Evolutionary conservation across 2,797 vertebrate species (phyloP).

Genomic region (Dryobates pubescens): DNA sequence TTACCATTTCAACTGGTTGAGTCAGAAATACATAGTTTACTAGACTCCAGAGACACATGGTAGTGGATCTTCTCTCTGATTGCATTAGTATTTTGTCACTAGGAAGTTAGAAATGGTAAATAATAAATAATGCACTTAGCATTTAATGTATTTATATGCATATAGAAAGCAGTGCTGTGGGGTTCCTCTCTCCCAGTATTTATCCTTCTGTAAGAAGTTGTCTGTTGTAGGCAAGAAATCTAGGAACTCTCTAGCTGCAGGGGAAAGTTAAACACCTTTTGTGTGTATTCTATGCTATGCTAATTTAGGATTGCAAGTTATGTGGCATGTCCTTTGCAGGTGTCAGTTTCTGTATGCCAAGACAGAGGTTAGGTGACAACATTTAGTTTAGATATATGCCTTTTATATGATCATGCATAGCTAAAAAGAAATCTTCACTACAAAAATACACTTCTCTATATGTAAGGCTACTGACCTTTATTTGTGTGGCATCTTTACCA

Average conservation of each 20-base stretch:
- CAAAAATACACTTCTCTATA: not conserved
- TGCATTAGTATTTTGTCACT: not conserved
- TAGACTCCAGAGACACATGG: not conserved
- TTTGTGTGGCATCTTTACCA: not conserved
- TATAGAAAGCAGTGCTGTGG: not conserved
- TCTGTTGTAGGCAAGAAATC: not conserved
- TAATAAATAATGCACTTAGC: not conserved
- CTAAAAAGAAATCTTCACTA: not conserved
- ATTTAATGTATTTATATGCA: no score
- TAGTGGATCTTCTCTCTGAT: not conserved
- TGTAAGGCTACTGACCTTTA: not conserved
- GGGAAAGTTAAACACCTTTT: not conserved
- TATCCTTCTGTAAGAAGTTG: not conserved
- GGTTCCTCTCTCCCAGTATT: not conserved
- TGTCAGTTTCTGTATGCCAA: not conserved
- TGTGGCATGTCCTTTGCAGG: not conserved
- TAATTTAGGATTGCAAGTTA: not conserved
- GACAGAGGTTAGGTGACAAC: not conserved
- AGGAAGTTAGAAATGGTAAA: not conserved
- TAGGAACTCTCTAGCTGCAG: not conserved
- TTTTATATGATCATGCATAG: not conserved
- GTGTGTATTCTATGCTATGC: not conserved
- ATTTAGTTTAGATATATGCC: not conserved
- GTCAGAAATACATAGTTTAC: not conserved
- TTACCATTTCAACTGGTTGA: not conserved